Percentiles rank a stretch among this genome's conserved stretches.
phyloP scores from a whole-genome alignment of 2,113 vertebrate species.

The Todiramphus saurophagus region DNA sequence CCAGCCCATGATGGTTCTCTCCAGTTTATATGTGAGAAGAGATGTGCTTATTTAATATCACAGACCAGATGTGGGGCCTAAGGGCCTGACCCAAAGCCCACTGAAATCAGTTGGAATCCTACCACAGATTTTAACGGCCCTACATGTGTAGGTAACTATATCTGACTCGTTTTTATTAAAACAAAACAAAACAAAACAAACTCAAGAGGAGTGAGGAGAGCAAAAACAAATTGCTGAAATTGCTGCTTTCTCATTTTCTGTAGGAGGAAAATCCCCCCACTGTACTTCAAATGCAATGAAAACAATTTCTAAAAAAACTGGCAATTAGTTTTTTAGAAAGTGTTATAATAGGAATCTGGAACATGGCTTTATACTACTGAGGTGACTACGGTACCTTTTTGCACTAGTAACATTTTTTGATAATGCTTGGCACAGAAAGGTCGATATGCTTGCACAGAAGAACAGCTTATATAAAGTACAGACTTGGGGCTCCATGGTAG shows the following conservation, averaged over 20 bases:
- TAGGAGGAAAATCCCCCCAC: not conserved
- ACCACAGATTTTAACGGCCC: not conserved
- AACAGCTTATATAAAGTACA: not conserved
- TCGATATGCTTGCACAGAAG: conserved; percentile 8
- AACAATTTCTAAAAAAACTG: not conserved
- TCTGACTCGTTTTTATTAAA: not conserved
- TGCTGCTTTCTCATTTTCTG: not conserved
- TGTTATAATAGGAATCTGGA: not conserved
- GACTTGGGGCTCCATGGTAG: not conserved
- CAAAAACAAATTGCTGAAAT: too few relatives aligned
- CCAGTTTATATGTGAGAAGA: not conserved
- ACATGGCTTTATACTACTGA: not conserved
- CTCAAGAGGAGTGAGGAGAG: too few relatives aligned
- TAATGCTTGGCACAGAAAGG: not conserved
- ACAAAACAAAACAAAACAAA: not conserved
- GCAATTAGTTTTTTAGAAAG: not conserved
- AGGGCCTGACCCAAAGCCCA: conserved; percentile 27
- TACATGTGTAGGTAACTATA: not conserved
- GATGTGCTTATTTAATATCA: conserved; percentile 8
- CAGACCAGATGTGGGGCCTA: not conserved
- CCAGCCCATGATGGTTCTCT: not conserved
- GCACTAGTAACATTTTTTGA: not conserved
- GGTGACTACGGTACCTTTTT: not conserved
- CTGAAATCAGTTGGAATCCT: conserved; percentile 20
- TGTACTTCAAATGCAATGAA: not conserved